Percentiles rank a stretch among this genome's conserved stretches.
phyloP scores from a whole-genome alignment of 2,888 invertebrate species.

The Panorpa germanica region DNA sequence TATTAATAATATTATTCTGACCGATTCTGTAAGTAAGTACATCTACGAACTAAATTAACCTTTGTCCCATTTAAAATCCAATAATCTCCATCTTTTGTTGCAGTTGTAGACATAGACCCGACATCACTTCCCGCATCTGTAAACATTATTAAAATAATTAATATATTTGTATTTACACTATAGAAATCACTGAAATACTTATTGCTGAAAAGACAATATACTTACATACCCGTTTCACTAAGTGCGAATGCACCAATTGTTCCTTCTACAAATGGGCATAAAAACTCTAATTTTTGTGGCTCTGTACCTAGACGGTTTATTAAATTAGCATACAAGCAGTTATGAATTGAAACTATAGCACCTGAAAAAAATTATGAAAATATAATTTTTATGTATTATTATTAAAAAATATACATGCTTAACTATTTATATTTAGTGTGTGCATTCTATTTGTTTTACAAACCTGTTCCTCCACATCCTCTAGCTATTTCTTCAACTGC shows the following conservation, averaged over 20 bases:
- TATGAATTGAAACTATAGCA: constrained; percentile 57
- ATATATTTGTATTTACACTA: constrained; percentile 3
- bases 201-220: constrained; percentile 4
- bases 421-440: no score
- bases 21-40: no score
- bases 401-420: no score
- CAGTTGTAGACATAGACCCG: constrained; percentile 42
- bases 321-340: constrained; percentile 54
- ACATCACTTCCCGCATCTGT: constrained; percentile 62
- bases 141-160: constrained; percentile 7
- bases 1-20: no score
- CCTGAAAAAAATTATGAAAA: no score
- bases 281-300: constrained; percentile 44
- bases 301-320: constrained; percentile 42
- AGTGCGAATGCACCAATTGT: constrained; percentile 61
- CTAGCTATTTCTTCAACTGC: constrained; percentile 62
- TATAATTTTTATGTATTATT: no score
- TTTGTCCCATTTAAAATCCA: constrained; percentile 49
- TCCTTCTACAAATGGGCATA: constrained; percentile 39
- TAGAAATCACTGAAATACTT: constrained; percentile 7
- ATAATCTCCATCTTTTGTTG: constrained; percentile 32
- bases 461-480: constrained; percentile 58
- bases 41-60: no score
- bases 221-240: constrained; percentile 47
- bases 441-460: no score